A percentile compares a stretch with the other conserved stretches of the same genome.
Evolutionary conservation across 2,888 invertebrate genomes (phyloP).

Genomic region (Cheilosia variabilis): DNA sequence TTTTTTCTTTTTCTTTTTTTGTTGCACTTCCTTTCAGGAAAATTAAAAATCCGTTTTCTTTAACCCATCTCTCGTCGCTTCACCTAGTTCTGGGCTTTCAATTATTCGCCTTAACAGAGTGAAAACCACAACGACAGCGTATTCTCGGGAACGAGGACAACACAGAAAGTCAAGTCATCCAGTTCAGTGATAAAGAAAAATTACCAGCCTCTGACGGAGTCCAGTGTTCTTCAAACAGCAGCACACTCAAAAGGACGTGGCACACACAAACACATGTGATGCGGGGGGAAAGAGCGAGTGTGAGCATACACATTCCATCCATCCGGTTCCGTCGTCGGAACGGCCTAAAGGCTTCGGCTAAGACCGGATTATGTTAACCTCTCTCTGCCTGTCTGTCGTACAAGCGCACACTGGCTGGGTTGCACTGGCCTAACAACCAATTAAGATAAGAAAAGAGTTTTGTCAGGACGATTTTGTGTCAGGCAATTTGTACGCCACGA

Average conservation of each 20-base stretch:
- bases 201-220: constrained; percentile 48
- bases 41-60: constrained; percentile 64
- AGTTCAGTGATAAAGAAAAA: constrained; percentile 56
- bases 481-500: constrained; percentile 72
- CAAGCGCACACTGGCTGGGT: neutral
- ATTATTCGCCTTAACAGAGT: constrained; percentile 50
- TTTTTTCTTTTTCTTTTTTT: no score
- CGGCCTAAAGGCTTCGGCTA: constrained; percentile 65
- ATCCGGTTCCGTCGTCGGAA: constrained; percentile 57
- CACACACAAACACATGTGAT: neutral
- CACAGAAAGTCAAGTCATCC: constrained; percentile 63
- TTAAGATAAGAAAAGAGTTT: constrained; percentile 76
- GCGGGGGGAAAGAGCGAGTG: neutral
- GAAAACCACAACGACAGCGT: constrained; percentile 53
- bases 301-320: constrained; percentile 33
- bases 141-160: constrained; percentile 35
- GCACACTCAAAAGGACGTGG: constrained; percentile 23
- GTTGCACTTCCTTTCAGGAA: constrained; percentile 59
- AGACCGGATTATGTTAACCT: constrained; percentile 72
- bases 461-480: constrained; percentile 75
- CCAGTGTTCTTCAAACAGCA: constrained; percentile 58
- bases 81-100: constrained; percentile 34
- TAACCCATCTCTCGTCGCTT: neutral
- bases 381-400: constrained; percentile 42
- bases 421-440: constrained; percentile 68